Base-by-base conservation (phyloP, 53 echinoderm and acorn worm species). In the Zoroaster sp. region DNA sequence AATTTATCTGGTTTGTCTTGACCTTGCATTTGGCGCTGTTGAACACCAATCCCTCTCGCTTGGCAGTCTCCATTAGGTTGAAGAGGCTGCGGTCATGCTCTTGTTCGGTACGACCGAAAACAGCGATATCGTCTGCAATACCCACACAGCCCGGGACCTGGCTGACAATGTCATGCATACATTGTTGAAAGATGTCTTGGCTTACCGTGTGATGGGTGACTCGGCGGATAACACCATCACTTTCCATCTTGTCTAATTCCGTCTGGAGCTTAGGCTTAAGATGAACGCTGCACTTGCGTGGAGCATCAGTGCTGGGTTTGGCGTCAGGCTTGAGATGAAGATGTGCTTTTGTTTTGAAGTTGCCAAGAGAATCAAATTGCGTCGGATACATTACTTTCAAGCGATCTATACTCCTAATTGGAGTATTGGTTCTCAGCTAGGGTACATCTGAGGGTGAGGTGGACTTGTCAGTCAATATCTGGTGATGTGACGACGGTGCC, bases 121-220 rank as follows among this genome's bases (percentile, higher is more conserved):
- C n/a, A n/a, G n/a, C n/a, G n/a, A n/a, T n/a, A n/a, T n/a, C n/a
- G n/a, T n/a, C n/a, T n/a, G n/a, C n/a, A n/a, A n/a, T n/a, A n/a
- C n/a, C n/a, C n/a, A n/a, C n/a, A n/a, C n/a, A n/a, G n/a, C n/a
- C n/a, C n/a, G n/a, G n/a, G n/a, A n/a, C n/a, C n/a, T n/a, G n/a
- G n/a, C n/a, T n/a, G n/a, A n/a, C n/a, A n/a, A n/a, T n/a, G n/a
- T n/a, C n/a, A n/a, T n/a, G n/a, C n/a, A n/a, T n/a, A n/a, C n/a
- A n/a, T n/a, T n/a, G n/a, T n/a, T n/a, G n/a, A n/a, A n/a, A n/a
- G n/a, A n/a, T n/a, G n/a, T n/a, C n/a, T n/a, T n/a, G n/a, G n/a
- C n/a, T n/a, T n/a, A n/a, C 92, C 2, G 90, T 92, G 36, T 89
- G 90, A 38, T 92, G 70, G 1, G 87, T 80, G 20, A 90, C 77